Conservation (phyloP, 2,113 vertebrate species). For the Bos javanicus region DNA sequence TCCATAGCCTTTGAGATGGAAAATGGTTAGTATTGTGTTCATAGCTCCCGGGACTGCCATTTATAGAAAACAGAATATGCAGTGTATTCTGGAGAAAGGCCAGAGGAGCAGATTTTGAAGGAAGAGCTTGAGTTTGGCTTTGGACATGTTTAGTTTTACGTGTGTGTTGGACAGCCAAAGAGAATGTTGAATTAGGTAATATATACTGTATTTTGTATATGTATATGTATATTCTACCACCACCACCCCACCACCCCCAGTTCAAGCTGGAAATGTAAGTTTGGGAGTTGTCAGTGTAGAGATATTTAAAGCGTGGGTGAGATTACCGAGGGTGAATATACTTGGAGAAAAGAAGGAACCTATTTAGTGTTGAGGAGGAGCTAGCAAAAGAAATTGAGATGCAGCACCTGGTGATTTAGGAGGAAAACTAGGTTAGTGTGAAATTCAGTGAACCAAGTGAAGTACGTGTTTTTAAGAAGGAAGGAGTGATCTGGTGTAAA, state of each 20-base stretch:
- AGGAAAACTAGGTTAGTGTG: background rate
- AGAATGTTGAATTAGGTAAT: background rate
- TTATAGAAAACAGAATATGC: background rate
- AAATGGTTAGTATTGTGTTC: background rate
- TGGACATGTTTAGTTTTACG: background rate
- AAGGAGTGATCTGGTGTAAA: background rate
- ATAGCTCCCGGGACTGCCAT: background rate
- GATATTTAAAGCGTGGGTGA: background rate
- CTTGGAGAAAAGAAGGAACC: background rate
- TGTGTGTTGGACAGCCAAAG: background rate
- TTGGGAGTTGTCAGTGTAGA: background rate
- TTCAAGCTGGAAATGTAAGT: background rate
- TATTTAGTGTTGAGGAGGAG: background rate
- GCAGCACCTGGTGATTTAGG: background rate
- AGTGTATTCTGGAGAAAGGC: background rate
- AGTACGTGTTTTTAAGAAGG: background rate
- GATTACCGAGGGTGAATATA: background rate
- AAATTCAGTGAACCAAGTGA: background rate
- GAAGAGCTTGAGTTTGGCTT: background rate
- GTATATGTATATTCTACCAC: background rate
- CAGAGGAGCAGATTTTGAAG: background rate
- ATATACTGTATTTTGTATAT: background rate
- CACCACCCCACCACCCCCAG: too few species aligned
- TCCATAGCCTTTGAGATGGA: background rate
- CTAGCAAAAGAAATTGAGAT: background rate